A percentile compares a stretch with the other conserved stretches of the same genome.
These are phyloP conservation scores for Tetragonula clypearis DNA, from an alignment of 1,140 invertebrate genomes.

Conservation along the genomic window DNA sequence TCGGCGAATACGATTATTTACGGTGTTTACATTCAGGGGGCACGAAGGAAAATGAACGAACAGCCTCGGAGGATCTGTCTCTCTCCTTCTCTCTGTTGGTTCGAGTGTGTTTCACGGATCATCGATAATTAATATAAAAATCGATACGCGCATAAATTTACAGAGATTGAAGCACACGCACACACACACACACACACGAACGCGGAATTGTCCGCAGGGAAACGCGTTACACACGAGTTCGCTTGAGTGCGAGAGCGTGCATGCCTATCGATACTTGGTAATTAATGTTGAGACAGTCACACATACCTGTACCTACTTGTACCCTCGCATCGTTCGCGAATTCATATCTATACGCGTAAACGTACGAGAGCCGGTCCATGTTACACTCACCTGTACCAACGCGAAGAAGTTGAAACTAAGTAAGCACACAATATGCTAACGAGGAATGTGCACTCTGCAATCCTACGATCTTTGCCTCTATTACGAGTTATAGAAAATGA, in stretches of 20 bases:
- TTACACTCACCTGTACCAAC: background rate
- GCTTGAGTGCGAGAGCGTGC: background rate
- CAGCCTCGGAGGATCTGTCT: background rate
- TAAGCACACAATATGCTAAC: background rate
- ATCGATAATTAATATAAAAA: constrained; percentile 45
- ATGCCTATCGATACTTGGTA: constrained; percentile 31
- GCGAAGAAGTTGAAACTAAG: background rate
- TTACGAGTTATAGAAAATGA: background rate
- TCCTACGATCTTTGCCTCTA: background rate
- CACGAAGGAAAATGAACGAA: background rate
- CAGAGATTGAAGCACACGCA: background rate
- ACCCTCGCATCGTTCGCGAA: background rate
- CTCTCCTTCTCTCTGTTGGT: background rate
- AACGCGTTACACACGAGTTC: background rate
- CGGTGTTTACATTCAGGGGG: constrained; percentile 23
- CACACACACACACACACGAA: background rate
- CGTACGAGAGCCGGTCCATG: background rate
- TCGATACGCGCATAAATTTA: constrained; percentile 14
- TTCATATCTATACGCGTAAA: background rate
- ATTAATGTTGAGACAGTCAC: constrained; percentile 22
- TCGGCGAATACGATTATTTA: constrained; percentile 28
- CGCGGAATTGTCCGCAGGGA: constrained; percentile 4
- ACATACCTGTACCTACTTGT: background rate
- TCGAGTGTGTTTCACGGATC: constrained; percentile 1
- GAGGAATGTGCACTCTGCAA: background rate